These are phyloP conservation scores for Agrochola macilenta DNA, from an alignment of 2,888 invertebrate species.

Conservation along the genomic window DNA sequence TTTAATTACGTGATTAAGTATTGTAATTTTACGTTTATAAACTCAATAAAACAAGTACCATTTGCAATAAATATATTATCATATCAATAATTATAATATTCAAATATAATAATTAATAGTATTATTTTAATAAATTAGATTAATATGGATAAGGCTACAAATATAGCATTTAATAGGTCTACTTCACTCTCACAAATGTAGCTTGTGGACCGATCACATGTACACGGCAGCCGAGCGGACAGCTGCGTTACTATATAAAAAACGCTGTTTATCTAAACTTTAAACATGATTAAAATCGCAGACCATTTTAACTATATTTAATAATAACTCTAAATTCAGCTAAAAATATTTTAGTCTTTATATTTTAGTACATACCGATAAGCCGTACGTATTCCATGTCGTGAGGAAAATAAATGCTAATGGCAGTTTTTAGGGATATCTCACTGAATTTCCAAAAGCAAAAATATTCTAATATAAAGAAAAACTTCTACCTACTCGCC, in stretches of 20 bases:
- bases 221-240: conserved; percentile 42
- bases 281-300: conserved; percentile 66
- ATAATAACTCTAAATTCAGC: conserved; percentile 61
- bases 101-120: conserved; percentile 72
- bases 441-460: conserved; percentile 37
- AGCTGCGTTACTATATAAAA: conserved; percentile 52
- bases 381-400: conserved; percentile 48
- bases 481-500: conserved; percentile 56
- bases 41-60: conserved; percentile 58
- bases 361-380: conserved; percentile 53
- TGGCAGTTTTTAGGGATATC: conserved; percentile 62
- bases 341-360: conserved; percentile 65
- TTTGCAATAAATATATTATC: conserved; percentile 88
- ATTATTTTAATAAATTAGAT: conserved; percentile 78
- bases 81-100: conserved; percentile 86
- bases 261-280: conserved; percentile 59
- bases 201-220: conserved; percentile 69
- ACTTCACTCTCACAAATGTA: conserved; percentile 82
- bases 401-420: conserved; percentile 60
- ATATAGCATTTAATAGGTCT: conserved; percentile 81
- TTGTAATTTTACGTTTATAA: not conserved
- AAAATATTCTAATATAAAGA: conserved; percentile 52
- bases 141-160: conserved; percentile 88
- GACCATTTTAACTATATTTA: conserved; percentile 58
- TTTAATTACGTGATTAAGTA: conserved; percentile 31